phyloP scores from a whole-genome alignment of 2,888 invertebrate species.

The Pilophorus perplexus region DNA sequence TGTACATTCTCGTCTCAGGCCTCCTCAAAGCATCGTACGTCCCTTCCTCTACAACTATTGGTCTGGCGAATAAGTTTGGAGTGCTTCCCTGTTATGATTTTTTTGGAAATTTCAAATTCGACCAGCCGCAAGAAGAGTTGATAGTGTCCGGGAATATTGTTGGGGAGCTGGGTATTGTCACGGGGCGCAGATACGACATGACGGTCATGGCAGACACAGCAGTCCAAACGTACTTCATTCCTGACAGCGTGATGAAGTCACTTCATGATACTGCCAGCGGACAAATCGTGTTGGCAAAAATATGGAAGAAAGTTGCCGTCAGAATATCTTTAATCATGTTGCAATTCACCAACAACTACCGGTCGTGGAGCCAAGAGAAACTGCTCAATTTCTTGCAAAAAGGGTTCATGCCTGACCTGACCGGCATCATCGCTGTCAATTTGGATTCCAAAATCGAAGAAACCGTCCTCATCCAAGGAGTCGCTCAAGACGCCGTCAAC shows the following conservation, averaged over 20 bases:
- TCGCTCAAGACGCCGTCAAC: conserved; percentile 19
- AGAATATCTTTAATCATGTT: conserved; percentile 16
- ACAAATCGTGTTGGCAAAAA: conserved; percentile 3
- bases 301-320: conserved; percentile 28
- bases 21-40: conserved; percentile 25
- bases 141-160: conserved; percentile 41
- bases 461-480: conserved; percentile 37
- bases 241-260: conserved; percentile 3
- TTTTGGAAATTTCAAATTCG: conserved; percentile 35
- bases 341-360: conserved; percentile 10
- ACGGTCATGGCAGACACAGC: conserved; percentile 37
- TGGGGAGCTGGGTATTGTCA: conserved; percentile 40
- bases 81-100: conserved; percentile 39
- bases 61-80: conserved; percentile 33
- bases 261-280: conserved; percentile 10
- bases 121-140: conserved; percentile 32
- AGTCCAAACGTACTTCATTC: conserved; percentile 35
- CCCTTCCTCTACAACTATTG: conserved; percentile 16
- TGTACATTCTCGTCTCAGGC: conserved; percentile 33
- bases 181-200: conserved; percentile 41
- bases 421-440: neutral
- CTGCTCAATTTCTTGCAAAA: conserved; percentile 6
- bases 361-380: conserved; percentile 6
- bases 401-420: conserved; percentile 24
- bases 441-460: conserved; percentile 29